Percentiles rank a stretch among this genome's conserved stretches.
These are phyloP conservation scores for Hylaea fasciaria DNA, from an alignment of 2,888 invertebrate species.

Conservation along the genomic window DNA sequence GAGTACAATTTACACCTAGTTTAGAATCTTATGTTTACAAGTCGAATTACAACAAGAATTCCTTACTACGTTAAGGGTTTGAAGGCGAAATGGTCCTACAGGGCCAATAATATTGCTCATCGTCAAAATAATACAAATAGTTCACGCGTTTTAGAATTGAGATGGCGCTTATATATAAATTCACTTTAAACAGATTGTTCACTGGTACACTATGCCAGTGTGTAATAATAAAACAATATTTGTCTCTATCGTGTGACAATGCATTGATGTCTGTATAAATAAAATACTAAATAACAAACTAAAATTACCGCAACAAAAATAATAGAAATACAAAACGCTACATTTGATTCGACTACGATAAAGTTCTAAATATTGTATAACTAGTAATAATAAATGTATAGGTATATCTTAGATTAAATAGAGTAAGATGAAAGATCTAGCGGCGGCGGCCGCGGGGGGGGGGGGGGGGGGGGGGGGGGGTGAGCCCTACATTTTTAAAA, in stretches of 20 bases:
- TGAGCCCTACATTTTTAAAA: not conserved
- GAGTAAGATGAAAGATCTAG: slow-evolving; percentile 54
- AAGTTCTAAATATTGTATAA: slow-evolving; percentile 64
- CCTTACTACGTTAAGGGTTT: too few species aligned
- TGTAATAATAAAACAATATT: slow-evolving; percentile 15
- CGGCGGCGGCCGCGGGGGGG: slow-evolving; percentile 33
- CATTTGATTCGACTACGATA: slow-evolving; percentile 72
- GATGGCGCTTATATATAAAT: not conserved
- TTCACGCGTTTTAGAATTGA: not conserved
- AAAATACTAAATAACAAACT: slow-evolving; percentile 84
- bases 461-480: not conserved
- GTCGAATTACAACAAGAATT: not conserved
- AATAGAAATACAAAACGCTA: slow-evolving; percentile 53
- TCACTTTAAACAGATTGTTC: not conserved
- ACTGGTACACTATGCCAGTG: not conserved
- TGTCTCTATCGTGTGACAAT: slow-evolving; percentile 42
- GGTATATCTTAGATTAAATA: slow-evolving; percentile 63
- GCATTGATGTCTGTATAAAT: slow-evolving; percentile 61
- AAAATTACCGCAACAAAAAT: slow-evolving; percentile 76
- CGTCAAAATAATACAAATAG: not conserved
- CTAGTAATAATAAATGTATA: slow-evolving; percentile 55
- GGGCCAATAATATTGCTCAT: too few species aligned
- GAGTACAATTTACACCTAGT: not conserved
- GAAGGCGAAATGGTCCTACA: too few species aligned
- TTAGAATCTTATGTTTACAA: not conserved